A percentile compares a stretch with the other conserved stretches of the same genome.
phyloP scores from a whole-genome alignment of 2,797 vertebrate genomes.

The Borostomias antarcticus region DNA sequence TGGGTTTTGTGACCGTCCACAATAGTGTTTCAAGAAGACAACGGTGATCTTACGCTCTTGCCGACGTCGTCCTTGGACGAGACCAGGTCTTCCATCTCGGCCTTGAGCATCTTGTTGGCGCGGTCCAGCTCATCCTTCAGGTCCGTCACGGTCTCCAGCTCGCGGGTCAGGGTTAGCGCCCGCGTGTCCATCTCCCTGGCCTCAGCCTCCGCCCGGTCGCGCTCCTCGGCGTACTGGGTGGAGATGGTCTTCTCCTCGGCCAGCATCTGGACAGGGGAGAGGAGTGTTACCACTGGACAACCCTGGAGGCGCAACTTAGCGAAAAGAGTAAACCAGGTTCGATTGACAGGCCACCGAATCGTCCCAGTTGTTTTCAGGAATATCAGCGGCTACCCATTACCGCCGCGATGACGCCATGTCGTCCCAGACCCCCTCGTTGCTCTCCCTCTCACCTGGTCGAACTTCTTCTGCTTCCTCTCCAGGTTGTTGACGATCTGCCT shows the following conservation, averaged over 20 bases:
- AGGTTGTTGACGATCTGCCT: slow-evolving; percentile 89
- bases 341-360: neutral
- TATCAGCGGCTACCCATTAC: too few species aligned
- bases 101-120: slow-evolving; percentile 86
- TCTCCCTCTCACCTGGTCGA: slow-evolving; percentile 88
- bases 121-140: slow-evolving; percentile 88
- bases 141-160: slow-evolving; percentile 85
- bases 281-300: neutral
- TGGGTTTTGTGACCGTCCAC: too few species aligned
- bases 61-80: slow-evolving; percentile 96
- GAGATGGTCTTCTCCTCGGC: slow-evolving; percentile 94
- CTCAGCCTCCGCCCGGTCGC: slow-evolving; percentile 92
- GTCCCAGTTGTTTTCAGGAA: neutral
- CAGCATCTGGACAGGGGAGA: slow-evolving; percentile 77
- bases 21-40: neutral
- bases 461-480: slow-evolving; percentile 97
- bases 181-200: slow-evolving; percentile 95
- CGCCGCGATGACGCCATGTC: too few species aligned
- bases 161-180: slow-evolving; percentile 84
- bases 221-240: slow-evolving; percentile 86
- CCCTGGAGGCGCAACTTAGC: too few species aligned
- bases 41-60: slow-evolving; percentile 88
- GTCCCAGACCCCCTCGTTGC: too few species aligned
- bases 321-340: neutral
- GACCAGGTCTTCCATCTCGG: slow-evolving; percentile 94